Conservation (phyloP, 2,113 vertebrate genomes). For the Toxostoma redivivum region DNA sequence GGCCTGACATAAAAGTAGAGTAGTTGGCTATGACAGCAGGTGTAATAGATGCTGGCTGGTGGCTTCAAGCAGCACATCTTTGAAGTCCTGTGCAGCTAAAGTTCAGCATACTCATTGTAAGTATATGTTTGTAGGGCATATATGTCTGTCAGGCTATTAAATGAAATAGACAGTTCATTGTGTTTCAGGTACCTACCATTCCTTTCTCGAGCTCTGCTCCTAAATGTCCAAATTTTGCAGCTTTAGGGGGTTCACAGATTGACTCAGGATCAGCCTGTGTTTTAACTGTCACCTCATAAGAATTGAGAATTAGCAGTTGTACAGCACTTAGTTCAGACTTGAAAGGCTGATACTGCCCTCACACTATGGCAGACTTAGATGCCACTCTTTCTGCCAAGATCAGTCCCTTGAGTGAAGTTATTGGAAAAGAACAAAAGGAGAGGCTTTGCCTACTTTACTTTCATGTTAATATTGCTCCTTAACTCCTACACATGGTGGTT, state of each 20-base stretch:
- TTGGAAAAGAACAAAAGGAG: not conserved
- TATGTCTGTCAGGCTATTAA: not conserved
- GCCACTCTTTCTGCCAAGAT: not conserved
- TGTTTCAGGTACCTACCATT: not conserved
- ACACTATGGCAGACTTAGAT: not conserved
- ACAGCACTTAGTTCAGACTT: not conserved
- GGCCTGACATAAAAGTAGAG: not conserved
- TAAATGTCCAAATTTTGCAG: not conserved
- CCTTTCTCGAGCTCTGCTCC: not conserved
- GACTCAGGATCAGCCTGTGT: not conserved
- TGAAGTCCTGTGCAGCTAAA: not conserved
- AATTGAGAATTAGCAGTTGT: not conserved
- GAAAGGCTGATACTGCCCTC: not conserved
- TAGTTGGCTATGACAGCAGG: not conserved
- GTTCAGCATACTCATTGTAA: not conserved
- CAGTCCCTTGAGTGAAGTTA: not conserved
- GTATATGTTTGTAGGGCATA: fast-evolving
- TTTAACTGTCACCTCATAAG: not conserved
- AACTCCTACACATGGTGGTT: not conserved
- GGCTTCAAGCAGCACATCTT: not conserved
- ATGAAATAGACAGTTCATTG: not conserved
- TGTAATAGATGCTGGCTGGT: not conserved
- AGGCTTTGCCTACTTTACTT: not conserved
- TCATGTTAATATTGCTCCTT: not conserved
- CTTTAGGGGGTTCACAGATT: not conserved